Evolutionary conservation across 2,888 invertebrate genomes (phyloP), one percentile per base, ranked within the genome.

Genomic region (Agrotis puta): DNA sequence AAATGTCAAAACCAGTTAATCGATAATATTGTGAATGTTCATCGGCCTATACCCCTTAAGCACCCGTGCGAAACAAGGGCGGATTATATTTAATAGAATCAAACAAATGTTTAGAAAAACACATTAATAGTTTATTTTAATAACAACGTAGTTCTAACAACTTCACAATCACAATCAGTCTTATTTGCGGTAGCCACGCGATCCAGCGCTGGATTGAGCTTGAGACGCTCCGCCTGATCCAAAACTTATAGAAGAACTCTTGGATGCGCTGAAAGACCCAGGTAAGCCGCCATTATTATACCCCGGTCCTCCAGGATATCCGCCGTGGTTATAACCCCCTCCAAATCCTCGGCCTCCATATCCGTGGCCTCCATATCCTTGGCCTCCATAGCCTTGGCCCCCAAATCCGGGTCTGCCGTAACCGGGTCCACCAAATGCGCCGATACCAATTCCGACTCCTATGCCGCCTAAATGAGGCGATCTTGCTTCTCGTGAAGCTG

Each of bases 241-340:
- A 3, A 62, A 74, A 47, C 74, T 74, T 20, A 62, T 39, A 0
- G 74, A 77, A 6, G 77, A 87, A 76, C 90, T 91, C 83, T 91
- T 91, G n/a, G 91, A 88, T 22, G 90, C 87, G 59, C 89, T 91
- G 3, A 91, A 79, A 9, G 73, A 77, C 5, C 77, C 72, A 20
- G 72, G 76, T 24, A 16, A 76, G 57, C 72, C 16, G 13, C 68
- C 57, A 4, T 51, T 68, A 18, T 67, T 50, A 57, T 68, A 72
- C 18, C 76, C 71, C 39, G 39, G 39, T 3, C 71, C 71, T n/a
- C 75, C 72, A 22, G 70, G 72, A 24, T 13, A 76, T 67, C 72
- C 22, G 14, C 68, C 50, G 14, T 53, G 61, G 11, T 51, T 33
- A 51, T 72, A 70, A 39, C 73, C 70, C n/a, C 56, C 56, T 33